A percentile compares a stretch with the other conserved stretches of the same genome.
Conservation (phyloP, 2,113 vertebrate genomes). For the Calyptomena viridis region DNA sequence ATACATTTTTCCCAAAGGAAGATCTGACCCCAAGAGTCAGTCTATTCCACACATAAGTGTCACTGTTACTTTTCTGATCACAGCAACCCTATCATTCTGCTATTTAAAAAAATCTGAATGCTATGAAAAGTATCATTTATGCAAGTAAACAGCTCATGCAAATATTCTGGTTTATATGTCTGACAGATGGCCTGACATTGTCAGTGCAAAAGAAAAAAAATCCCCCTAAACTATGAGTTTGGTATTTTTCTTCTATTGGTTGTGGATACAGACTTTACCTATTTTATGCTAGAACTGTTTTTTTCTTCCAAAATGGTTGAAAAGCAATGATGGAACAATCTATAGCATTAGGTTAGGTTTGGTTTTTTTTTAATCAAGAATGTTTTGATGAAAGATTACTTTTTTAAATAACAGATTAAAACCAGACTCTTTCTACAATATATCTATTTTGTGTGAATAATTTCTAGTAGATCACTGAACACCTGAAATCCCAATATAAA, state of each 20-base stretch:
- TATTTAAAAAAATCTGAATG: neutral
- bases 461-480: neutral
- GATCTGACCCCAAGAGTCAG: neutral
- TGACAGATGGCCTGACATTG: neutral
- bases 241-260: neutral
- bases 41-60: neutral
- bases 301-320: neutral
- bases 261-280: neutral
- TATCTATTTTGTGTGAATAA: neutral
- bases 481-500: neutral
- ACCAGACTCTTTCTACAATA: neutral
- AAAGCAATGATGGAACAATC: neutral
- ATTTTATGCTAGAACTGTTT: neutral
- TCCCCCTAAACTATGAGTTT: neutral
- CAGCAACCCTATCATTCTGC: neutral
- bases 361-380: neutral
- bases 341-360: neutral
- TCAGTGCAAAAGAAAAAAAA: neutral
- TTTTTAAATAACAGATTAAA: neutral
- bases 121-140: neutral
- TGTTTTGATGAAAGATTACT: neutral
- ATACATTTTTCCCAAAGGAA: neutral
- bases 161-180: constrained; percentile 1
- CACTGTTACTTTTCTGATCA: neutral
- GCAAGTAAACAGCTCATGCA: constrained; percentile 27